phyloP scores from a whole-genome alignment of 2,113 vertebrate genomes.

The Apistogramma diplotaenia region DNA sequence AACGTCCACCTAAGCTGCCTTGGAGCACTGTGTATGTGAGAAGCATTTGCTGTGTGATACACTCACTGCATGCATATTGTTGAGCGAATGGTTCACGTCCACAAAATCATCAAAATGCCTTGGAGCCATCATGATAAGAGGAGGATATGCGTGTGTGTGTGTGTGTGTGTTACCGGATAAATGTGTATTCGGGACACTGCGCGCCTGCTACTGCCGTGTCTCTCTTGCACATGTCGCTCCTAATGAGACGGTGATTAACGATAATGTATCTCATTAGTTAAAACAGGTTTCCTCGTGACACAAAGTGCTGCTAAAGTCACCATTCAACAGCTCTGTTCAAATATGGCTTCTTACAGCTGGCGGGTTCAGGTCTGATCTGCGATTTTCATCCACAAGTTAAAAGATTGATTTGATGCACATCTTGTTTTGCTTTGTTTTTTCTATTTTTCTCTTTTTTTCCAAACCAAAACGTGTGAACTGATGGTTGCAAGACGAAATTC shows the following conservation, averaged over 20 bases:
- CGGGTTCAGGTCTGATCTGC: neutral
- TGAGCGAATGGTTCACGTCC: neutral
- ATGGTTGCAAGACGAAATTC: neutral
- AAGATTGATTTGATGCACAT: neutral
- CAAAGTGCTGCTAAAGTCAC: constrained; percentile 15
- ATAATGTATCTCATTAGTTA: constrained; percentile 72
- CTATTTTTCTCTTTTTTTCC: neutral
- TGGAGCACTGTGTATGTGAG: neutral
- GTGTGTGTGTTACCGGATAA: neutral
- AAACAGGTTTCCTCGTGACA: constrained; percentile 62
- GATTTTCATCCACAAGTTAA: neutral
- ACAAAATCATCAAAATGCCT: constrained; percentile 7
- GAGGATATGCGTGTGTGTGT: neutral
- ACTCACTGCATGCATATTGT: neutral
- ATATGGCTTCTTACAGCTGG: constrained; percentile 17
- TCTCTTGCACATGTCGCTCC: constrained; percentile 46
- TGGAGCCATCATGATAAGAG: neutral
- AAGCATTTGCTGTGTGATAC: neutral
- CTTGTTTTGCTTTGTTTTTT: neutral
- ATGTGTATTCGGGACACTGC: neutral
- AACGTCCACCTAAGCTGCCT: constrained; percentile 3
- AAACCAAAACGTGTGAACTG: neutral
- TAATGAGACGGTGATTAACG: constrained; percentile 71
- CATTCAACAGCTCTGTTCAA: constrained; percentile 3
- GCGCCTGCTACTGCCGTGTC: constrained; percentile 14